These are phyloP conservation scores for Seriola dumerili DNA, from an alignment of 2,113 vertebrate species.

Conservation along the genomic window DNA sequence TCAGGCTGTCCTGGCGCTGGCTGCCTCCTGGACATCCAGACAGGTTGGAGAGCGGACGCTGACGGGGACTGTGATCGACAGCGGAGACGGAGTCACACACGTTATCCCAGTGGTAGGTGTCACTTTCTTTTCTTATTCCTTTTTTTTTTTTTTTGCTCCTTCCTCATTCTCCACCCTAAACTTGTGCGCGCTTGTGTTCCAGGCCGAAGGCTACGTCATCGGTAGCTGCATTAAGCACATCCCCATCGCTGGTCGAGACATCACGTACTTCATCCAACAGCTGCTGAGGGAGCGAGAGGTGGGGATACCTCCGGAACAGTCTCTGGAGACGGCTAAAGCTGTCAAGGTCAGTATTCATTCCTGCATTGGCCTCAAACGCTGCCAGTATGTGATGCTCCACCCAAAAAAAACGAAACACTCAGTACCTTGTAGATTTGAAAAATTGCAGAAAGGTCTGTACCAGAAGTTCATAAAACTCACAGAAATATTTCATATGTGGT, in stretches of 20 bases:
- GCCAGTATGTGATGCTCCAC: neutral
- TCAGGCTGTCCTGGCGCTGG: conserved; percentile 90
- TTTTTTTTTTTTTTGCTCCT: neutral
- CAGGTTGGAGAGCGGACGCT: conserved; percentile 96
- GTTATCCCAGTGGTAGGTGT: conserved; percentile 96
- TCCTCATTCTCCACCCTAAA: neutral
- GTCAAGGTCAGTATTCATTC: conserved; percentile 90
- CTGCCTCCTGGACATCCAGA: conserved; percentile 98
- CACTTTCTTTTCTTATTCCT: rapidly evolving
- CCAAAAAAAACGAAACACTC: neutral
- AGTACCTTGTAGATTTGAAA: no score
- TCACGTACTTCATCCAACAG: conserved; percentile 99
- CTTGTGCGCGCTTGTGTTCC: neutral
- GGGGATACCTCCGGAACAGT: conserved; percentile 98
- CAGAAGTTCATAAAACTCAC: no score
- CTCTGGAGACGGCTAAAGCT: conserved; percentile 98
- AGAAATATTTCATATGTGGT: no score
- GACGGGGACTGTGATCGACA: conserved; percentile 98
- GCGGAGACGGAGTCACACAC: conserved; percentile 97
- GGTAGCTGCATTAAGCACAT: conserved; percentile 99
- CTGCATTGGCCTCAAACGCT: neutral
- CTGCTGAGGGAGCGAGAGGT: conserved; percentile 96
- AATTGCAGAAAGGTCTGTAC: no score
- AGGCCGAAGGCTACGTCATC: conserved; percentile 99
- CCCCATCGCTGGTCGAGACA: conserved; percentile 97